These are phyloP conservation scores for Monarcha castaneiventris DNA, from an alignment of 2,113 vertebrate species.

Conservation along the genomic window DNA sequence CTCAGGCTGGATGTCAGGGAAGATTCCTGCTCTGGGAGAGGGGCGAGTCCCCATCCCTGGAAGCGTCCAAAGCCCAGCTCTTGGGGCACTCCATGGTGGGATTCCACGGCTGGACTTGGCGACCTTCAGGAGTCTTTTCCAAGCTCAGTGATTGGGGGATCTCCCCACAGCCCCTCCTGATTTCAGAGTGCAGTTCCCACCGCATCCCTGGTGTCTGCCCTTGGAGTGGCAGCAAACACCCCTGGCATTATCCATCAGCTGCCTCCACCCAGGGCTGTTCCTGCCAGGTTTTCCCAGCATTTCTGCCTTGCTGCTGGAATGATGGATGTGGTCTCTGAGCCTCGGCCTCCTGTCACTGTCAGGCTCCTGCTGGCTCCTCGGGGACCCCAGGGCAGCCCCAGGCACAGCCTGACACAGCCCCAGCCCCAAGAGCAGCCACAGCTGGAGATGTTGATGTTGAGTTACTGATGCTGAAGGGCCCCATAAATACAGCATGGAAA, in stretches of 20 bases:
- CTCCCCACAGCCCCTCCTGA: background rate
- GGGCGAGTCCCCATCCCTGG: background rate
- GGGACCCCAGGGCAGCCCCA: background rate
- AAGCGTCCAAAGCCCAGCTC: background rate
- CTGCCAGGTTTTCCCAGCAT: background rate
- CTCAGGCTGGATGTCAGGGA: too few relatives aligned
- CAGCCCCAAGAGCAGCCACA: background rate
- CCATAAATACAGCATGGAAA: background rate
- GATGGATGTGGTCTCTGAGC: background rate
- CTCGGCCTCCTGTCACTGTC: background rate
- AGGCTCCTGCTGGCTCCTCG: background rate
- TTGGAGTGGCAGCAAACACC: background rate
- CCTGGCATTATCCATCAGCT: background rate
- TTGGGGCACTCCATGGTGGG: too few relatives aligned
- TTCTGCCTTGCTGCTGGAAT: background rate
- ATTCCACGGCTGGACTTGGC: background rate
- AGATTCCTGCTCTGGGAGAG: background rate
- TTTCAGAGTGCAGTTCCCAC: rapidly evolving
- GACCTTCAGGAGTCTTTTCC: background rate
- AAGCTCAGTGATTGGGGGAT: background rate
- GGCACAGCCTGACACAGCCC: background rate
- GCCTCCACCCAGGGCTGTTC: background rate
- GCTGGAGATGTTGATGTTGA: background rate
- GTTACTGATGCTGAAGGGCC: background rate
- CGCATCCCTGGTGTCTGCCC: rapidly evolving